A percentile compares a stretch with the other conserved stretches of the same genome.
These are phyloP conservation scores for Hippocampus kuda DNA, from an alignment of 2,797 vertebrate species.

Conservation along the genomic window DNA sequence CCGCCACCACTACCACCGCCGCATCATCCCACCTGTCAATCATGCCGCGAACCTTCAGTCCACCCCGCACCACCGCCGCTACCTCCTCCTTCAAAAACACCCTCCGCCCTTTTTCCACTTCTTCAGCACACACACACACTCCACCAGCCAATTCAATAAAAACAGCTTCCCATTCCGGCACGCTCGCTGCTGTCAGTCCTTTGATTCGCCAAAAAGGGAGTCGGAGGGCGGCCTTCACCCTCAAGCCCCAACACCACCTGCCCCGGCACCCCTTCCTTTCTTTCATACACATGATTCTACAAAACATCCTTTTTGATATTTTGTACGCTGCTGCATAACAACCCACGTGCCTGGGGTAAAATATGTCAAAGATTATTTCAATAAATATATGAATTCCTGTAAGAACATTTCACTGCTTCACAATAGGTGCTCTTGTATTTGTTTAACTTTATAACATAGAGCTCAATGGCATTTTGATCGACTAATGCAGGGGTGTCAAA, in stretches of 20 bases:
- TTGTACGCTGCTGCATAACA: neutral
- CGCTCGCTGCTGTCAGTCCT: constrained; percentile 40
- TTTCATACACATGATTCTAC: neutral
- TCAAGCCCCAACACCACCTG: neutral
- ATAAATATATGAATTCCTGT: too few species aligned
- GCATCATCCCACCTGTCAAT: constrained; percentile 77
- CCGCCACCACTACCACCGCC: constrained; percentile 66
- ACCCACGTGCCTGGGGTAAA: neutral
- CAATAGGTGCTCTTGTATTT: too few species aligned
- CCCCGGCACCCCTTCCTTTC: neutral
- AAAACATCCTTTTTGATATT: neutral
- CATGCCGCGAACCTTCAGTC: constrained; percentile 64
- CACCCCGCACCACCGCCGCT: constrained; percentile 43
- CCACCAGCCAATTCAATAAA: constrained; percentile 2
- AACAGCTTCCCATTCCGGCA: constrained; percentile 13
- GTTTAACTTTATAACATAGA: too few species aligned
- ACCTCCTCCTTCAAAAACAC: constrained; percentile 13
- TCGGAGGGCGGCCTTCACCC: constrained; percentile 5
- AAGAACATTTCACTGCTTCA: too few species aligned
- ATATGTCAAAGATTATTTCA: neutral
- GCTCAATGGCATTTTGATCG: too few species aligned
- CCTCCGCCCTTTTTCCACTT: constrained; percentile 15
- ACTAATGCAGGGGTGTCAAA: too few species aligned
- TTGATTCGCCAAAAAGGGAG: constrained; percentile 37
- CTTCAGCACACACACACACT: constrained; percentile 11